Evolutionary conservation across 2,888 invertebrate species (phyloP).

Genomic region (Apotomis turbidana): DNA sequence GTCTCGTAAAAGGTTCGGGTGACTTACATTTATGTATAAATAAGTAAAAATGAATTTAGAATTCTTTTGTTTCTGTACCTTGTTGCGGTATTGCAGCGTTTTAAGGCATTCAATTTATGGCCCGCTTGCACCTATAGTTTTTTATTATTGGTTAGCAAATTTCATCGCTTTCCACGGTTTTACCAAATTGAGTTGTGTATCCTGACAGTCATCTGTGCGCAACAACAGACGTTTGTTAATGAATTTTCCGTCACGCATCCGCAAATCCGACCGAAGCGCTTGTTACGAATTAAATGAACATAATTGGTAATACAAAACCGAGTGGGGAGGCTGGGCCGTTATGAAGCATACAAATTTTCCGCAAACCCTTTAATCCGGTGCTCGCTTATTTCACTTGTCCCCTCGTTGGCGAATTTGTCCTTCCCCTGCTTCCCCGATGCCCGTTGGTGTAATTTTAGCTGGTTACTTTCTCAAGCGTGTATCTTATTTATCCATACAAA

Average conservation of each 20-base stretch:
- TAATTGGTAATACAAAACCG: conserved; percentile 83
- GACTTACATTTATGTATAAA: conserved; percentile 7
- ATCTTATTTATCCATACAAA: conserved; percentile 2
- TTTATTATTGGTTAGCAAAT: not conserved
- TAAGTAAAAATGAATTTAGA: conserved; percentile 3
- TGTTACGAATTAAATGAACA: conserved; percentile 73
- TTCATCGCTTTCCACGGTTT: not conserved
- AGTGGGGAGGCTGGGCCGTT: conserved; percentile 66
- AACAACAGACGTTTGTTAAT: conserved; percentile 45
- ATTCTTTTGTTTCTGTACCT: not conserved
- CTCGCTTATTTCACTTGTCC: conserved; percentile 81
- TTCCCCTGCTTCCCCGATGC: conserved; percentile 55
- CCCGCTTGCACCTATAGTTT: not conserved
- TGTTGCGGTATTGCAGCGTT: not conserved
- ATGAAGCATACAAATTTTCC: conserved; percentile 80
- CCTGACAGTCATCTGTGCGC: conserved; percentile 21
- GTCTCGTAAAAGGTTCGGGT: conserved; percentile 31
- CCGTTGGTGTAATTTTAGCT: conserved; percentile 68
- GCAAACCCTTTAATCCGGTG: conserved; percentile 80
- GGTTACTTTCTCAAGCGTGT: not conserved
- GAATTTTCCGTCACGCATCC: conserved; percentile 49
- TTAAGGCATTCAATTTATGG: not conserved
- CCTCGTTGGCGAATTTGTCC: conserved; percentile 72
- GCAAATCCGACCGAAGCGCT: conserved; percentile 55
- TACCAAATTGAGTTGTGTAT: conserved; percentile 7